These are phyloP conservation scores for Tragulus kanchil DNA, from an alignment of 2,113 vertebrate species.

Conservation along the genomic window DNA sequence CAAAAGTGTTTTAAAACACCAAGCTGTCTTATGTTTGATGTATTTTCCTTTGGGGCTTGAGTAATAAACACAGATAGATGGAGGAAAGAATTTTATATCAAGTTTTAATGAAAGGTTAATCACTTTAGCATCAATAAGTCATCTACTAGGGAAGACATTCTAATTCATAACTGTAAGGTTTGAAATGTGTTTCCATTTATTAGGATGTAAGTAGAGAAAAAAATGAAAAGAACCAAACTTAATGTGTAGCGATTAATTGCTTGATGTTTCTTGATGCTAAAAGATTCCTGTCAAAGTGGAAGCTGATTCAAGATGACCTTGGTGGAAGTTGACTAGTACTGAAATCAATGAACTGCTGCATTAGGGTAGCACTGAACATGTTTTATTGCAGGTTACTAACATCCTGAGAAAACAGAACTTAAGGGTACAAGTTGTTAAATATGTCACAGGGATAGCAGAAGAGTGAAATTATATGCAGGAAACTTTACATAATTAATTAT, in stretches of 20 bases:
- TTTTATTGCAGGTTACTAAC: constrained; percentile 11
- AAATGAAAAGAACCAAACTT: constrained; percentile 60
- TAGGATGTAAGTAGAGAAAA: constrained; percentile 60
- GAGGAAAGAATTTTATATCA: constrained; percentile 73
- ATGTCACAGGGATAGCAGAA: background rate
- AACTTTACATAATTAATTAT: background rate
- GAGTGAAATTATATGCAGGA: background rate
- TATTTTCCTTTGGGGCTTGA: constrained; percentile 61
- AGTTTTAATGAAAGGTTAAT: constrained; percentile 82
- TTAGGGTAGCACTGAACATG: background rate
- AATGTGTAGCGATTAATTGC: constrained; percentile 34
- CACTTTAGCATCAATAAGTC: constrained; percentile 72
- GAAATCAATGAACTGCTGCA: constrained; percentile 59
- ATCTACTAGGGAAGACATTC: constrained; percentile 48
- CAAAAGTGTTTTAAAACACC: constrained; percentile 45
- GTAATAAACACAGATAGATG: constrained; percentile 72
- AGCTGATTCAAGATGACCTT: constrained; percentile 50
- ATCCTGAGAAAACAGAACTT: constrained; percentile 32
- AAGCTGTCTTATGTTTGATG: constrained; percentile 39
- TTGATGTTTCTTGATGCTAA: constrained; percentile 48
- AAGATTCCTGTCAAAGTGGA: constrained; percentile 60
- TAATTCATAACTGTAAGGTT: constrained; percentile 65
- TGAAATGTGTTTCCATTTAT: constrained; percentile 65
- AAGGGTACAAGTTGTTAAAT: background rate
- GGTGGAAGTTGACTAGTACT: constrained; percentile 40